A percentile compares a stretch with the other conserved stretches of the same genome.
These are phyloP conservation scores for Elaphurus davidianus DNA, from an alignment of 2,113 vertebrate genomes.

Conservation along the genomic window DNA sequence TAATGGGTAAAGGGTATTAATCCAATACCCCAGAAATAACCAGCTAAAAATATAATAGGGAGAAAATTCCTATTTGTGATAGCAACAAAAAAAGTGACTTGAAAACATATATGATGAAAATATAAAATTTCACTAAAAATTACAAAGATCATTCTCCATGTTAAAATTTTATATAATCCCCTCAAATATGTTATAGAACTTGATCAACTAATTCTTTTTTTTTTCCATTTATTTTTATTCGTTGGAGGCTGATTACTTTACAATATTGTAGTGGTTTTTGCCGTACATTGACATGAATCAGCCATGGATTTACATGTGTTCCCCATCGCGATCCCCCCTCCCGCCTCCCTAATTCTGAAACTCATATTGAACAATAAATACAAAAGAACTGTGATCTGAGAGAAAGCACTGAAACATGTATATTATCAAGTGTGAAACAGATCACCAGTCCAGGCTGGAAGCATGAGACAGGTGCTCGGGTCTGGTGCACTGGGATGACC, in stretches of 20 bases:
- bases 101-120: not conserved
- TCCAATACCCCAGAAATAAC: not conserved
- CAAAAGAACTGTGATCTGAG: not conserved
- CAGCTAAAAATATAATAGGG: not conserved
- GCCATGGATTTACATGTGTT: too few species aligned
- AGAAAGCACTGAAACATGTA: too few species aligned
- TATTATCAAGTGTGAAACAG: too few species aligned
- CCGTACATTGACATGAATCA: too few species aligned
- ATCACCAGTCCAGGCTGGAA: too few species aligned
- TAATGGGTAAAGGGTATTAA: not conserved
- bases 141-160: not conserved
- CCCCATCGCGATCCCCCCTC: too few species aligned
- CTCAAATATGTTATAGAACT: not conserved
- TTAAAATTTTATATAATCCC: not conserved
- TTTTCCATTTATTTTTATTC: too few species aligned
- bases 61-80: not conserved
- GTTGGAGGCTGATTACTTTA: too few species aligned
- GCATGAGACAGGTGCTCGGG: too few species aligned
- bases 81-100: not conserved
- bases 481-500: too few species aligned
- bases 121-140: not conserved
- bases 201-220: not conserved
- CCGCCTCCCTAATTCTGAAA: not conserved
- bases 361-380: not conserved
- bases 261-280: too few species aligned